phyloP scores from a whole-genome alignment of 2,888 invertebrate genomes.

The Leptura quadrifasciata region DNA sequence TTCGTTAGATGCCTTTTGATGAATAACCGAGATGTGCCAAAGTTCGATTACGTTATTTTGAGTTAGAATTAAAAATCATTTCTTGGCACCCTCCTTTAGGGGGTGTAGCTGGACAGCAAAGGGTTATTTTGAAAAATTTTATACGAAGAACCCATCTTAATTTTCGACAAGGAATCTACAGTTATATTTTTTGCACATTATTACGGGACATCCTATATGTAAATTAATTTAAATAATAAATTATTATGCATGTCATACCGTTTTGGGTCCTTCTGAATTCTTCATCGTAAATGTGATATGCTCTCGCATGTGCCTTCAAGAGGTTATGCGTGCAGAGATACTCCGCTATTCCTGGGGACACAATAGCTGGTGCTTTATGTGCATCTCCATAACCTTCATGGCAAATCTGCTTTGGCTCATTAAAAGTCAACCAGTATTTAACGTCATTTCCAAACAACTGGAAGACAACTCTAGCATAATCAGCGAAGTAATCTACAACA shows the following conservation, averaged over 20 bases:
- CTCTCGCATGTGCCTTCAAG: constrained; percentile 80
- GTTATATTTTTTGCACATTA: no score
- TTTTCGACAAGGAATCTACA: no score
- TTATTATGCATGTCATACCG: constrained; percentile 41
- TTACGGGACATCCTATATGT: no score
- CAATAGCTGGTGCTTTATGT: constrained; percentile 67
- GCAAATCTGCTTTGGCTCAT: constrained; percentile 72
- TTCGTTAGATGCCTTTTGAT: no score
- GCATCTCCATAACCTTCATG: constrained; percentile 56
- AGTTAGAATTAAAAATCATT: no score
- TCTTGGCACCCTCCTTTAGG: no score
- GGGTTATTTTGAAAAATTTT: no score
- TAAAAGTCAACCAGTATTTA: constrained; percentile 76
- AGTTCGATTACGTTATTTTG: no score
- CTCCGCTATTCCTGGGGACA: constrained; percentile 74
- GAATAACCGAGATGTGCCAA: no score
- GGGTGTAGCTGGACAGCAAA: no score
- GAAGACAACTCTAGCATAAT: constrained; percentile 76
- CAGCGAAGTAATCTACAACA: constrained; percentile 77
- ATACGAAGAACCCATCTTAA: no score
- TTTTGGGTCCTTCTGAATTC: constrained; percentile 72
- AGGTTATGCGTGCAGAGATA: constrained; percentile 81
- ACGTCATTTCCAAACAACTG: constrained; percentile 69
- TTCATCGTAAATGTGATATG: constrained; percentile 78
- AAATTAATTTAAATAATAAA: constrained; percentile 49